Evolutionary conservation across 2,113 vertebrate genomes (phyloP).

Genomic region (Phoxinus phoxinus): DNA sequence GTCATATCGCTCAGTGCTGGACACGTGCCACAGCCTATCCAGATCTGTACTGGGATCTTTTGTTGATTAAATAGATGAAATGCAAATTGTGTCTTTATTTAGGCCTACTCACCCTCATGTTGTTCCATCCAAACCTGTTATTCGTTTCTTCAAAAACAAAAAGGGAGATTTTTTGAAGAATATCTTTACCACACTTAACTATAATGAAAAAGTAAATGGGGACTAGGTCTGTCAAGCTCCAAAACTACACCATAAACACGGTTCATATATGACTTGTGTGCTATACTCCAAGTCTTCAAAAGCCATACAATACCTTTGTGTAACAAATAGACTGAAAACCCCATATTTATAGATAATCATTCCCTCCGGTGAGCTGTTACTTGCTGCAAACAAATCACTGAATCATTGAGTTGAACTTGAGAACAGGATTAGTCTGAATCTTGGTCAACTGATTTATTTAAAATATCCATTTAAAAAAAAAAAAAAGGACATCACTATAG

Average conservation of each 20-base stretch:
- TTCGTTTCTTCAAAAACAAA: slow-evolving; percentile 3
- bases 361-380: background rate
- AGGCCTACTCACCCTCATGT: background rate
- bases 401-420: background rate
- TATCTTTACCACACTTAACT: background rate
- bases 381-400: background rate
- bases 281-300: too few species aligned
- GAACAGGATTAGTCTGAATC: background rate
- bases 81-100: background rate
- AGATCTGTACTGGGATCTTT: slow-evolving; percentile 45
- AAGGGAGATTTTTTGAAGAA: background rate
- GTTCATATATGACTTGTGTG: background rate
- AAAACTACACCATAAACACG: background rate
- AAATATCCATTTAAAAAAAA: background rate
- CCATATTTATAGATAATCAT: background rate
- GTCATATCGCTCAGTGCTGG: slow-evolving; percentile 50
- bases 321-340: background rate
- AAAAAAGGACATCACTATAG: background rate
- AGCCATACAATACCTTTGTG: background rate
- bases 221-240: background rate
- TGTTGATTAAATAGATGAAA: background rate
- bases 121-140: background rate
- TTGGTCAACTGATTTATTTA: background rate
- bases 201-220: background rate
- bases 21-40: slow-evolving; percentile 11